Evolutionary conservation across 2,888 invertebrate species (phyloP), one percentile per base, ranked within the genome.

Genomic region (Metallyticus violacea): DNA sequence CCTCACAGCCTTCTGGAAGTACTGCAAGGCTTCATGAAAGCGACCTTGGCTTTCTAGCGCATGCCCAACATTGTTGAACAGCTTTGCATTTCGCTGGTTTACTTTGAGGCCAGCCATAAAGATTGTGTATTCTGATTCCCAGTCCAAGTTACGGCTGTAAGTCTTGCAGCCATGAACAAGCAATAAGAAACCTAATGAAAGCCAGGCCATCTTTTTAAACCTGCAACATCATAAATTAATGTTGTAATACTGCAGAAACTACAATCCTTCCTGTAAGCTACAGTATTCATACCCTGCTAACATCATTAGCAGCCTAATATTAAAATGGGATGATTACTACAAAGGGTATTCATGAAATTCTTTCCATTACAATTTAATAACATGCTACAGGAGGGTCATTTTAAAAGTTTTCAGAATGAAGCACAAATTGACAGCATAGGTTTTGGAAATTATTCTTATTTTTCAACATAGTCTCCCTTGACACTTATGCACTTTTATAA

Each of bases 11-110:
- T 97, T 97, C 91, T 97, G 95, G 92, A 99, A 99, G 92, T 97
- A 99, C 88, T 95, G 94, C 87, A 99, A 92, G 0, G 99, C 99
- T 91, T 98, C 97, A 81, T 92, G 91, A 90, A 93, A 94, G 85
- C 93, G 92, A 1, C 93, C 94, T 90, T 95, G 94, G 88, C 94
- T 96, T 93, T 99, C 99, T 89, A 99, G 93, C 0, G 98, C 98
- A 92, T 99, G 99, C 0, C 99, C 99, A 2, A 99, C 98, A 92
- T 99, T 99, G 92, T 99, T 99, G 93, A 97, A 99, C 28, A 99
- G 93, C 92, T 99, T 99, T 28, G 99, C 99, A 92, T 99, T 99
- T 89, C 95, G 94, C 89, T 96, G 96, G 91, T 97, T 98, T 81
- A 98, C 96, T n/a, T 88, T 86, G 85, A 99, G 93, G 22, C 98